A percentile compares a stretch with the other conserved stretches of the same genome.
phyloP scores from a whole-genome alignment of 2,888 invertebrate species.

The Nesidiocoris tenuis region DNA sequence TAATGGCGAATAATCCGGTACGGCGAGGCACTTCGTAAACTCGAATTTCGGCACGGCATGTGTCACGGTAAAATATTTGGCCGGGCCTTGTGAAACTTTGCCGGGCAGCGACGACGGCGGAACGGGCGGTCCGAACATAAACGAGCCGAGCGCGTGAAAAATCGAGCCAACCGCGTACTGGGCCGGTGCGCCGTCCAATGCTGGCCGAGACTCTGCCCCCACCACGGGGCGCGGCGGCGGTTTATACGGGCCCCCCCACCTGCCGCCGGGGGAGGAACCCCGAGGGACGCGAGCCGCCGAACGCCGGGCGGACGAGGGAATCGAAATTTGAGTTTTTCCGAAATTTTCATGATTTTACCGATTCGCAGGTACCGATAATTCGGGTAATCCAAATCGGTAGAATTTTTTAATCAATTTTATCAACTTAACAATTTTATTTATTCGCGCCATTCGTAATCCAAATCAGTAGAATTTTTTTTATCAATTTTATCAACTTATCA shows the following conservation, averaged over 20 bases:
- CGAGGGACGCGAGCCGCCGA: too few relatives aligned
- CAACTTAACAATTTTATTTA: too few relatives aligned
- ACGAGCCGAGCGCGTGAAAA: not conserved
- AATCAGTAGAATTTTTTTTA: too few relatives aligned
- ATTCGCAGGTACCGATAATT: too few relatives aligned
- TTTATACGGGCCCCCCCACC: not conserved
- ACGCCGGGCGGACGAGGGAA: too few relatives aligned
- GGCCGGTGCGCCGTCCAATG: not conserved
- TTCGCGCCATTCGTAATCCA: too few relatives aligned
- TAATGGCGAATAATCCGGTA: constrained; percentile 21
- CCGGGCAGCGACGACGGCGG: not conserved
- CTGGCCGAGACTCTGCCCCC: not conserved
- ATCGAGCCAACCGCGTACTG: not conserved
- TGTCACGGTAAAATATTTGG: not conserved
- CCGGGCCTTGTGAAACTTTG: not conserved
- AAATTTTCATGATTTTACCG: too few relatives aligned
- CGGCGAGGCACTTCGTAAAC: constrained; percentile 32
- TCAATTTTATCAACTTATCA: too few relatives aligned
- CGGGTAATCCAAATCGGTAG: too few relatives aligned
- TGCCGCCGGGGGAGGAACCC: not conserved
- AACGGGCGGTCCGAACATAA: not conserved
- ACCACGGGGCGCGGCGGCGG: not conserved
- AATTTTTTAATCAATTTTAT: too few relatives aligned
- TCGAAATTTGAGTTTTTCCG: too few relatives aligned
- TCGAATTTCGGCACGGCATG: constrained; percentile 19